Evolutionary conservation across 2,797 vertebrate species (phyloP).

Genomic region (Characodon lateralis): DNA sequence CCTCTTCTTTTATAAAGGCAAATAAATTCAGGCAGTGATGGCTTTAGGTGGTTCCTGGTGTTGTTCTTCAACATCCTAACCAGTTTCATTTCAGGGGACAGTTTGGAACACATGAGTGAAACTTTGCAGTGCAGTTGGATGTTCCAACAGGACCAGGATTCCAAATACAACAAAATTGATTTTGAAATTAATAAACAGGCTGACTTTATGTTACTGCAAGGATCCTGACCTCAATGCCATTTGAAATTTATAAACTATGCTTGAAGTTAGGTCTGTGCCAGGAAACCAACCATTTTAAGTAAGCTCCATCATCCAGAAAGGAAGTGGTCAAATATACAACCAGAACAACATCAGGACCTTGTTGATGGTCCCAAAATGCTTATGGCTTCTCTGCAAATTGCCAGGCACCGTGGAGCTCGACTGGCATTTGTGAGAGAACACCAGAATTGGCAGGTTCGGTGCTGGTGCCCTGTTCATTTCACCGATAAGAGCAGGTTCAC

Average conservation of each 20-base stretch:
- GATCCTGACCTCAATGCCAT: neutral
- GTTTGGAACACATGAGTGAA: neutral
- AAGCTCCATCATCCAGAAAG: neutral
- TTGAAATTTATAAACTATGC: neutral
- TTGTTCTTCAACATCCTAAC: neutral
- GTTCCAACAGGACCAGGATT: neutral
- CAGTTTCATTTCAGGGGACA: neutral
- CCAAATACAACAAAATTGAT: neutral
- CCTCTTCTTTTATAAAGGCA: neutral
- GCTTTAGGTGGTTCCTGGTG: neutral
- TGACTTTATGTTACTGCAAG: neutral
- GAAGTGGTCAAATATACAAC: neutral
- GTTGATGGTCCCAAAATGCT: neutral
- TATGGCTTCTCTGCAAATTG: neutral
- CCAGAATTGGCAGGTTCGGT: too few species aligned
- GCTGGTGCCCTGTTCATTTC: too few species aligned
- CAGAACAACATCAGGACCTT: neutral
- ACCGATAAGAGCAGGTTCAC: too few species aligned
- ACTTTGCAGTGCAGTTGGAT: neutral
- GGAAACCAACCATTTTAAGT: neutral
- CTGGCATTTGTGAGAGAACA: too few species aligned
- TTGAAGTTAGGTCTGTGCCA: neutral
- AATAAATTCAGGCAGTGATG: neutral
- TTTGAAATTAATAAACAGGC: neutral
- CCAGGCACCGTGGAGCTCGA: neutral